phyloP scores from a whole-genome alignment of 2,888 invertebrate species.

The Pyrocoelia pectoralis region DNA sequence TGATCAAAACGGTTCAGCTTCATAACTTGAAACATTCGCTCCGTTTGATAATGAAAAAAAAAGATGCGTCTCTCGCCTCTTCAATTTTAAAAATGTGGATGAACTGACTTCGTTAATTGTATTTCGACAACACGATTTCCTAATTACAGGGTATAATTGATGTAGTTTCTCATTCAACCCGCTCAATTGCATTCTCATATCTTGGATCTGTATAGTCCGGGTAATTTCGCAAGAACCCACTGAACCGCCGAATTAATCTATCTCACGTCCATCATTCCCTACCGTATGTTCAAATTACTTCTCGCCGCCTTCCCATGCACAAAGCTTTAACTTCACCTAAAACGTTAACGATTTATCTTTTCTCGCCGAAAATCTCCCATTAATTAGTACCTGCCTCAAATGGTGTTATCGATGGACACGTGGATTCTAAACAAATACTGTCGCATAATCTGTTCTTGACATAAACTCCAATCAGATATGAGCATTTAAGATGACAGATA shows the following conservation, averaged over 20 bases:
- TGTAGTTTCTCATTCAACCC: slow-evolving; percentile 36
- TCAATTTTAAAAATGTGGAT: background rate
- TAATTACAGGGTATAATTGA: slow-evolving; percentile 42
- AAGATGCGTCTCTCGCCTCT: background rate
- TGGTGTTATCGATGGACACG: no score
- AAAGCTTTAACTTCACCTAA: slow-evolving; percentile 13
- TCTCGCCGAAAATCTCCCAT: slow-evolving; percentile 1
- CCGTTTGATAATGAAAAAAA: background rate
- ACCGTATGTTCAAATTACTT: slow-evolving; percentile 31
- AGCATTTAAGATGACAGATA: slow-evolving; percentile 23
- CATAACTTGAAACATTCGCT: slow-evolving; percentile 15
- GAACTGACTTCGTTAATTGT: background rate
- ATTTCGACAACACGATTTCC: slow-evolving; percentile 30
- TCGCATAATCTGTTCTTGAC: slow-evolving; percentile 40
- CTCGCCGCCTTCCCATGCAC: slow-evolving; percentile 27
- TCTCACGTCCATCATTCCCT: slow-evolving; percentile 41
- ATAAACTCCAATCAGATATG: slow-evolving; percentile 42
- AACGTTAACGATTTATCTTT: slow-evolving; percentile 21
- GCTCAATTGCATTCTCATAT: slow-evolving; percentile 38
- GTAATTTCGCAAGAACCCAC: slow-evolving; percentile 35
- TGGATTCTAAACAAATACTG: background rate
- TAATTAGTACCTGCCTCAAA: no score
- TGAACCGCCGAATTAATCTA: slow-evolving; percentile 43
- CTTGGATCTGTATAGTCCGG: slow-evolving; percentile 29
- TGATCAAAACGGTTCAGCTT: slow-evolving; percentile 27